Percentiles rank a stretch among this genome's conserved stretches.
Evolutionary conservation across 2,888 invertebrate genomes (phyloP).

Genomic region (Brachyopa scutellaris): DNA sequence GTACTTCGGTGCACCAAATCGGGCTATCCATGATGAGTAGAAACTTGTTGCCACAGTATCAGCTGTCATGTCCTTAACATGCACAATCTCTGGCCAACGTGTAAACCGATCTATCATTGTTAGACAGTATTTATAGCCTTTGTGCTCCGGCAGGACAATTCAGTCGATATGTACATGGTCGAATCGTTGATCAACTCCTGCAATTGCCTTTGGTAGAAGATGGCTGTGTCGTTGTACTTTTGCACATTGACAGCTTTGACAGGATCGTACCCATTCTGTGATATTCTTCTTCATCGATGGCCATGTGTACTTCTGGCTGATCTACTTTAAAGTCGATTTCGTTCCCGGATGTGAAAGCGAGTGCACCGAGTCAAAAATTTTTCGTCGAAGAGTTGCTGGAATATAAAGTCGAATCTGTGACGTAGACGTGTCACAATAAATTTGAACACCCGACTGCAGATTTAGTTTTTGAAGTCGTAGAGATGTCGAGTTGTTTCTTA

Average conservation of each 20-base stretch:
- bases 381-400: not conserved
- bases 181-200: constrained; percentile 6
- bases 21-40: constrained; percentile 41
- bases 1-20: constrained; percentile 49
- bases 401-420: constrained; percentile 3
- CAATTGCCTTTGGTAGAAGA: not conserved
- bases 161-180: constrained; percentile 21
- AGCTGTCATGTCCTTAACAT: constrained; percentile 46
- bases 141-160: not conserved
- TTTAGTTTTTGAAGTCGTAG: not conserved
- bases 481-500: not conserved
- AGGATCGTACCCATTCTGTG: too few species aligned
- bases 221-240: constrained; percentile 24
- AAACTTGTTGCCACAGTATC: constrained; percentile 49
- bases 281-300: constrained; percentile 37
- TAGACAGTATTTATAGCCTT: constrained; percentile 5
- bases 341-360: constrained; percentile 40
- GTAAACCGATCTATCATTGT: too few species aligned
- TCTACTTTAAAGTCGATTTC: constrained; percentile 36
- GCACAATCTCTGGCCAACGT: constrained; percentile 49
- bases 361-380: constrained; percentile 27
- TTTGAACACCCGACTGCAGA: not conserved
- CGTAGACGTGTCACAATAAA: constrained; percentile 14
- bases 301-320: constrained; percentile 34
- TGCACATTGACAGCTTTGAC: constrained; percentile 15